A percentile compares a stretch with the other conserved stretches of the same genome.
Conservation (phyloP, 2,797 vertebrate species). For the Gymnothorax javanicus region DNA sequence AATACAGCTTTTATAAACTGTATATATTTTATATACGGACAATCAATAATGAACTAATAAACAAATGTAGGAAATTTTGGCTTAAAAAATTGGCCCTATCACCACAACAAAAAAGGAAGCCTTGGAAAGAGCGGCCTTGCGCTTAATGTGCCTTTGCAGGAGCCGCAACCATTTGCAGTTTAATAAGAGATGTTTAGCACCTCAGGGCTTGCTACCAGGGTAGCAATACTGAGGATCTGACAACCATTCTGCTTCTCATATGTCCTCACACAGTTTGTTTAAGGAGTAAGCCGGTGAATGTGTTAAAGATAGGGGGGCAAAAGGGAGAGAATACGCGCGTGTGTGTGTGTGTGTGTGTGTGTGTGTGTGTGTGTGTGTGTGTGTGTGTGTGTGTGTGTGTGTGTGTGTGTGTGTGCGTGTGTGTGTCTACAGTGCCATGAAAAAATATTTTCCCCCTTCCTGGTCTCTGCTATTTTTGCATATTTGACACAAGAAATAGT, state of each 20-base stretch:
- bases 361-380: too few relatives aligned
- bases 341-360: neutral
- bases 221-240: neutral
- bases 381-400: too few relatives aligned
- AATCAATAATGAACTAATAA: too few relatives aligned
- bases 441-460: neutral
- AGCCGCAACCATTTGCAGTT: neutral
- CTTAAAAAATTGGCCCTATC: constrained; percentile 39
- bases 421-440: neutral
- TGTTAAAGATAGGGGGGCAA: neutral
- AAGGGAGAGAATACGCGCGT: neutral
- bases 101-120: constrained; percentile 20
- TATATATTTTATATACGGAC: too few relatives aligned
- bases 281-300: neutral
- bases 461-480: neutral
- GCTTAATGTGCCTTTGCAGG: neutral
- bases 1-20: too few relatives aligned
- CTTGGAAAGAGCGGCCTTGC: neutral
- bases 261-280: neutral
- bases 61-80: constrained; percentile 27
- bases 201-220: neutral
- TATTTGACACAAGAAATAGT: too few relatives aligned
- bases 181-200: neutral
- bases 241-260: neutral
- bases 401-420: too few relatives aligned